A percentile compares a stretch with the other conserved stretches of the same genome.
These are phyloP conservation scores for Sialia sialis DNA, from an alignment of 2,113 vertebrate genomes.

Conservation along the genomic window DNA sequence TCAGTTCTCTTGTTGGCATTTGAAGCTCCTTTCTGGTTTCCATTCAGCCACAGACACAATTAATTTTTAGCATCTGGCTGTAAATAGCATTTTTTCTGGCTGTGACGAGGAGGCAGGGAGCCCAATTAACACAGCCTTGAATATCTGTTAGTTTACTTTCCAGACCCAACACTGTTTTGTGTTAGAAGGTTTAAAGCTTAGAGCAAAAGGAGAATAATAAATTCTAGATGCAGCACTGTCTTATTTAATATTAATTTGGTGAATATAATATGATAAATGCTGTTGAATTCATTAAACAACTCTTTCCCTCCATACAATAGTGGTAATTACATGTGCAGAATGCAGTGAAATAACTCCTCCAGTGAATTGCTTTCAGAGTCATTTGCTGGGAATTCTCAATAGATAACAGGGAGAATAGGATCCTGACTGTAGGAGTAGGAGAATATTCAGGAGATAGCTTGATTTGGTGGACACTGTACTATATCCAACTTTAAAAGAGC, in stretches of 20 bases:
- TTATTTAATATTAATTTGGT: conserved; percentile 22
- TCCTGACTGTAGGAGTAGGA: not conserved
- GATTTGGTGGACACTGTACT: not conserved
- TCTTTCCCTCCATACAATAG: not conserved
- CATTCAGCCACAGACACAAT: conserved; percentile 13
- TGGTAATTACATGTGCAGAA: not conserved
- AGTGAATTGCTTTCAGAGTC: not conserved
- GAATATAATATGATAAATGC: not conserved
- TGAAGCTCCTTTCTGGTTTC: conserved; percentile 42
- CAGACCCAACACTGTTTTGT: not conserved
- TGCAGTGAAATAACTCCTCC: not conserved
- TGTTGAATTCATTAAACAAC: not conserved
- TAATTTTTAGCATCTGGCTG: conserved; percentile 51
- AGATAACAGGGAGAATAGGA: not conserved
- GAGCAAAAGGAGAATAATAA: not conserved
- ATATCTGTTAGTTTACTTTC: not conserved
- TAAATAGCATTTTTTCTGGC: conserved; percentile 37
- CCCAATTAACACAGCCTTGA: not conserved
- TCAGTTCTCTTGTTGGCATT: not conserved
- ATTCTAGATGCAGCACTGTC: not conserved
- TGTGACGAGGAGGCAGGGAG: not conserved
- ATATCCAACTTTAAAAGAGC: not conserved
- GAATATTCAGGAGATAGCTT: not conserved
- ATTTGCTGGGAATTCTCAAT: not conserved
- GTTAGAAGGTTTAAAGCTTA: not conserved